Evolutionary conservation across 2,113 vertebrate species (phyloP).

Genomic region (Bos indicus): DNA sequence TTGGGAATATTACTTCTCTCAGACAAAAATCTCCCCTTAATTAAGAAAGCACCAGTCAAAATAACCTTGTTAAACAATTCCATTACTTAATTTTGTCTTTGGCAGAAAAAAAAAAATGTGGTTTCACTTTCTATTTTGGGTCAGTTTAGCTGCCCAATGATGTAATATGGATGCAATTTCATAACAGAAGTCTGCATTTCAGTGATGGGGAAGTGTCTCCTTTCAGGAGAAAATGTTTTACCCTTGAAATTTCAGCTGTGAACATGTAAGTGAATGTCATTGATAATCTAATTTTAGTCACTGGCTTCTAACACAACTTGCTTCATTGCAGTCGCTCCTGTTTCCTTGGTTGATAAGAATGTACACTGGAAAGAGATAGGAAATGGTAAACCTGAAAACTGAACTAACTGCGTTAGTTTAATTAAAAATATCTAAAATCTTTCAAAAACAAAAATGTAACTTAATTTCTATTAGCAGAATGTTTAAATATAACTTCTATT

Average conservation of each 20-base stretch:
- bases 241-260: conserved; percentile 15
- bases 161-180: neutral
- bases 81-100: conserved; percentile 39
- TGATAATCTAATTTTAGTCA: conserved; percentile 41
- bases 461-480: neutral
- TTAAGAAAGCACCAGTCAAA: neutral
- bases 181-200: neutral
- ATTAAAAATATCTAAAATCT: neutral
- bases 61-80: neutral
- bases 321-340: neutral
- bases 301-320: neutral
- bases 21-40: neutral
- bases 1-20: neutral
- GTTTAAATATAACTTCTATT: neutral
- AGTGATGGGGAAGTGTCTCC: neutral
- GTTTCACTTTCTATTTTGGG: conserved; percentile 43
- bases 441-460: neutral
- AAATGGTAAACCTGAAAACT: neutral
- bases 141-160: neutral
- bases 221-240: neutral
- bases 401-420: neutral
- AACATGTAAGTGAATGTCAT: neutral
- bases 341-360: neutral
- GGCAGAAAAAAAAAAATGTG: neutral
- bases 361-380: neutral